phyloP scores from a whole-genome alignment of 2,888 invertebrate genomes.

The Xiphydria camelus region DNA sequence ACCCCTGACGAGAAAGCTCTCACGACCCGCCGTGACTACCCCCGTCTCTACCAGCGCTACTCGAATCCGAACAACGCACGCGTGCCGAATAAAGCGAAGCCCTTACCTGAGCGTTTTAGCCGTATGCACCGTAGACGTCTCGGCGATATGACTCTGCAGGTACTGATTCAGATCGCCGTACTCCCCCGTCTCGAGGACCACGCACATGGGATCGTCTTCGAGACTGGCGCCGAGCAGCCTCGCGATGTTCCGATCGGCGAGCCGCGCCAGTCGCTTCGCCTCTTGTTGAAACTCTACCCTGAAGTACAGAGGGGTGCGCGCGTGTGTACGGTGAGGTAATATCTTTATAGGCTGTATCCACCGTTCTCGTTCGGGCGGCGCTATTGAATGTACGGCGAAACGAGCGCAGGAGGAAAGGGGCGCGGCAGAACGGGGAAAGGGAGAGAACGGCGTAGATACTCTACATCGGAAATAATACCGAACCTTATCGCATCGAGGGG shows the following conservation, averaged over 20 bases:
- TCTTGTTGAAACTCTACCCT: conserved; percentile 75
- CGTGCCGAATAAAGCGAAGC: no score
- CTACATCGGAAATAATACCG: no score
- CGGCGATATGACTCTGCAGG: conserved; percentile 77
- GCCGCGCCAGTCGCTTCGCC: conserved; percentile 70
- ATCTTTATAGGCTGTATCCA: conserved; percentile 31
- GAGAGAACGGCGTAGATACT: no score
- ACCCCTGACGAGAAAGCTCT: no score
- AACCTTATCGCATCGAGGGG: no score
- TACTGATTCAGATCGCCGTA: conserved; percentile 84
- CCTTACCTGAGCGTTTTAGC: conserved; percentile 73
- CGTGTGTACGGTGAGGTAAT: conserved; percentile 34
- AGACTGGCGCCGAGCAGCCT: conserved; percentile 74
- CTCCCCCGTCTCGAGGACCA: conserved; percentile 77
- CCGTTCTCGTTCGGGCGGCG: not conserved
- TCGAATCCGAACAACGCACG: no score
- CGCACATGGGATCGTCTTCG: conserved; percentile 73
- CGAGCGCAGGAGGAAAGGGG: no score
- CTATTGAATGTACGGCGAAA: no score
- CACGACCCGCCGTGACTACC: no score
- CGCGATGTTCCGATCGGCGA: conserved; percentile 74
- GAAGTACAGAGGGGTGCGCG: no score
- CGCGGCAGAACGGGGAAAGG: no score
- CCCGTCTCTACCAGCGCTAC: no score
- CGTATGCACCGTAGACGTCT: conserved; percentile 67